Evolutionary conservation across 2,888 invertebrate species (phyloP), one percentile per base, ranked within the genome.

Genomic region (Gibbula magus): DNA sequence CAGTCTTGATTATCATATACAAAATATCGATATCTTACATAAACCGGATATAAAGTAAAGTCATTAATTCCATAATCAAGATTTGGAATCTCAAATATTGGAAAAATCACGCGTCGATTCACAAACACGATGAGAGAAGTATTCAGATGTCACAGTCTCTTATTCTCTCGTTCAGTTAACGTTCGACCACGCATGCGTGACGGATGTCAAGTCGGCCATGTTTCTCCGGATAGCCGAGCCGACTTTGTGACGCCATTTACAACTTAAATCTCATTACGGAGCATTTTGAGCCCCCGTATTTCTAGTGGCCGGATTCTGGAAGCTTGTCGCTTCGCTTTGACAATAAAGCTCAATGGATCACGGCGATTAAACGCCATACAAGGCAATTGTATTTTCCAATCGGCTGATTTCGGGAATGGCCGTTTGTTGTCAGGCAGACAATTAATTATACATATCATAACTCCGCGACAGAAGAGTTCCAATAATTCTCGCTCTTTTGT

Each of bases 381-480:
- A 29, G 29, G 61, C 61, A 25, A 61, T 61, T 61, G 61, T 29
- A 61, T 61, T 61, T 61, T 61, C 61, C 61, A 61, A 29, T 22
- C 29, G 61, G 61, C 16, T 61, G 61, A 61, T 61, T 61, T 29
- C 25, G 29, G 29, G 29, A 61, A 61, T 61, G 22, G 61, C 61
- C 25, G 22, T 16, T 61, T 61, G 61, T 29, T 29, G 61, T 61
- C 61, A 4, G 29, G 61, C 29, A 61, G 61, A 29, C 61, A 25
- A 61, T 61, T 61, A 61, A 61, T 61, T 61, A 61, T 61, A 61
- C 25, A 61, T 61, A 61, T 61, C 61, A 61, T 61, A 22, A 22
- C 61, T 61, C 61, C 22, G 61, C 29, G 29, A 29, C 29, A 29
- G 61, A 61, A 61, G 61, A 61, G 61, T 22, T 61, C 61, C 29